phyloP scores from a whole-genome alignment of 2,113 vertebrate genomes.

The Balaenoptera acutorostrata region DNA sequence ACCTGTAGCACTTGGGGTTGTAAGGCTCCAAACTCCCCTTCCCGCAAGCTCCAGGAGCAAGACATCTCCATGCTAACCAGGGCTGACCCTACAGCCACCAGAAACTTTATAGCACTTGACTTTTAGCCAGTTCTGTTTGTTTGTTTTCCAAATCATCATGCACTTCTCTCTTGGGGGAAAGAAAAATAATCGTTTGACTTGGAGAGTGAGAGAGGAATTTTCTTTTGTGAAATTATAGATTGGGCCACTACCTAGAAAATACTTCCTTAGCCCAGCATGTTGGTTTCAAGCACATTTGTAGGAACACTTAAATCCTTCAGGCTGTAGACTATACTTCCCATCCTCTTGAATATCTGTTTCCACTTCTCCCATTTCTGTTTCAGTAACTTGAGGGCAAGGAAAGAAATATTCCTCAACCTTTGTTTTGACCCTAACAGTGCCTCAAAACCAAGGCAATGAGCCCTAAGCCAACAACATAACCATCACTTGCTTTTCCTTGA shows the following conservation, averaged over 20 bases:
- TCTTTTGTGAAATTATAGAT: constrained; percentile 21
- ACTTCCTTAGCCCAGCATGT: neutral
- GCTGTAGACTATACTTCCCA: neutral
- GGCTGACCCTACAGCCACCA: neutral
- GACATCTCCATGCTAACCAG: neutral
- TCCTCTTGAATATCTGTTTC: neutral
- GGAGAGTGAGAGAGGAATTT: neutral
- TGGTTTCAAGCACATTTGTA: neutral
- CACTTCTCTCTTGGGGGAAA: neutral
- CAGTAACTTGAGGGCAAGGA: neutral
- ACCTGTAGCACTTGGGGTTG: neutral
- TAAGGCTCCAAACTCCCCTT: neutral
- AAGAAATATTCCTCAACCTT: neutral
- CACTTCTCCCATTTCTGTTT: neutral
- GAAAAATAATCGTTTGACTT: neutral
- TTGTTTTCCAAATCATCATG: neutral
- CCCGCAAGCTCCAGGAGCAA: neutral
- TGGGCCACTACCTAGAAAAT: neutral
- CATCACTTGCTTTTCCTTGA: neutral
- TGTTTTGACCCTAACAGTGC: neutral
- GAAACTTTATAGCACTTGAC: neutral
- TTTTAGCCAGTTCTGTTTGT: neutral
- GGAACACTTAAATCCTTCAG: neutral
- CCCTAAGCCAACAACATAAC: neutral
- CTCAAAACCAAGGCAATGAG: neutral